Percentiles rank a stretch among this genome's conserved stretches.
phyloP scores from a whole-genome alignment of 2,113 vertebrate genomes.

The Salvelinus sp. region DNA sequence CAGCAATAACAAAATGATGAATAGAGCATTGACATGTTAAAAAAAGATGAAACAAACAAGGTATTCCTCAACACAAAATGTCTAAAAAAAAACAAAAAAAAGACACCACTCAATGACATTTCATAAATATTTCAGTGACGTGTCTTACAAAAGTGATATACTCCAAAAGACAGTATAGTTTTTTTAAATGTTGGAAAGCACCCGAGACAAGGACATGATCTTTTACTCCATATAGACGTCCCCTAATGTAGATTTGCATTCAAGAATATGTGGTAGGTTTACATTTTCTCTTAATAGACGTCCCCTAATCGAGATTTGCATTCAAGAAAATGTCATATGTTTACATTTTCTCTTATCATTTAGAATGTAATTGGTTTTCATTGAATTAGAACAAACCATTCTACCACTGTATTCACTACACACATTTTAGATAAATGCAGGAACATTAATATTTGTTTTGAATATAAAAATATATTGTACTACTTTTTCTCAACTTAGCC shows the following conservation, averaged over 20 bases:
- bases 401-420: conserved; percentile 52
- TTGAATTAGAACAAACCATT: conserved; percentile 44
- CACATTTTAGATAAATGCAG: conserved; percentile 57
- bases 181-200: conserved; percentile 56
- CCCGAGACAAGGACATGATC: conserved; percentile 32
- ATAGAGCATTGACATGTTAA: conserved; percentile 23
- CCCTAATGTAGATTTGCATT: conserved; percentile 34
- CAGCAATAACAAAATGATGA: conserved; percentile 29
- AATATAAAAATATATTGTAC: conserved; percentile 81
- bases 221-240: conserved; percentile 38
- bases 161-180: conserved; percentile 48
- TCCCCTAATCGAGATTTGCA: conserved; percentile 33
- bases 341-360: conserved; percentile 58
- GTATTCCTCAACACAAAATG: conserved; percentile 54
- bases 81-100: conserved; percentile 45
- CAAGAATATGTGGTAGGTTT: conserved; percentile 37
- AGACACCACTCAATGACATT: conserved; percentile 38
- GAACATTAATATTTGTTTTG: conserved; percentile 55
- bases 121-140: conserved; percentile 48
- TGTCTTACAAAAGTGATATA: conserved; percentile 56
- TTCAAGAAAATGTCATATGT: conserved; percentile 36
- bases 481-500: conserved; percentile 64
- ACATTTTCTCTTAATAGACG: conserved; percentile 55
- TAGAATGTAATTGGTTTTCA: conserved; percentile 34
- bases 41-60: conserved; percentile 28